These are phyloP conservation scores for Noctua janthina DNA, from an alignment of 2,888 invertebrate genomes.

Conservation along the genomic window DNA sequence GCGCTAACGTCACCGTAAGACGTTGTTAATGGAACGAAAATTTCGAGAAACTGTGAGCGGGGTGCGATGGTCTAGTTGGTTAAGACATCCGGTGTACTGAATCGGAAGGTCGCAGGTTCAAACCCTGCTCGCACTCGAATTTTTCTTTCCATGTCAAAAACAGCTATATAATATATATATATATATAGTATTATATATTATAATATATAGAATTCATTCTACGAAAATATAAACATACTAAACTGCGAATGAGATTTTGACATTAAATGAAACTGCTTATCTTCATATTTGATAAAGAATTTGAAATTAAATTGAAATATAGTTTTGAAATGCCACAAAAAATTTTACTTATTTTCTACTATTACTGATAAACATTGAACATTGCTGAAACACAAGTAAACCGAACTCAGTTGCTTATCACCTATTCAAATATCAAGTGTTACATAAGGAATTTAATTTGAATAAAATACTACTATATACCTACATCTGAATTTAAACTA, in stretches of 20 bases:
- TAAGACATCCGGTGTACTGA: too few species aligned
- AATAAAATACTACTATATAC: background rate
- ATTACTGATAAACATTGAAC: background rate
- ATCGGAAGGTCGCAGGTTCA: too few species aligned
- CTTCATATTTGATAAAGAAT: background rate
- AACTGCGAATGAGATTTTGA: background rate
- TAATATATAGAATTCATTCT: too few species aligned
- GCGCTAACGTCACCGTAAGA: too few species aligned
- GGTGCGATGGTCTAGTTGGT: too few species aligned
- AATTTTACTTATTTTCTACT: background rate
- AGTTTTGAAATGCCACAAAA: background rate
- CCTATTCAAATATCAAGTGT: conserved; percentile 20
- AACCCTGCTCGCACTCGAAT: too few species aligned
- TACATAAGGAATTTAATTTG: conserved; percentile 8
- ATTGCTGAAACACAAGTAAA: background rate
- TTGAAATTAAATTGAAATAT: background rate
- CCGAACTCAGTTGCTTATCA: background rate
- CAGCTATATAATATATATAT: too few species aligned
- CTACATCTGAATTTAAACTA: background rate
- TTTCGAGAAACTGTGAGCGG: too few species aligned
- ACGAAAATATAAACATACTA: too few species aligned
- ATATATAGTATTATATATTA: too few species aligned
- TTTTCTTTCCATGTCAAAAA: too few species aligned
- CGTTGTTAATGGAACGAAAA: too few species aligned
- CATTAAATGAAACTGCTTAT: background rate